phyloP scores from a whole-genome alignment of 2,113 vertebrate genomes.

The Prionailurus bengalensis region DNA sequence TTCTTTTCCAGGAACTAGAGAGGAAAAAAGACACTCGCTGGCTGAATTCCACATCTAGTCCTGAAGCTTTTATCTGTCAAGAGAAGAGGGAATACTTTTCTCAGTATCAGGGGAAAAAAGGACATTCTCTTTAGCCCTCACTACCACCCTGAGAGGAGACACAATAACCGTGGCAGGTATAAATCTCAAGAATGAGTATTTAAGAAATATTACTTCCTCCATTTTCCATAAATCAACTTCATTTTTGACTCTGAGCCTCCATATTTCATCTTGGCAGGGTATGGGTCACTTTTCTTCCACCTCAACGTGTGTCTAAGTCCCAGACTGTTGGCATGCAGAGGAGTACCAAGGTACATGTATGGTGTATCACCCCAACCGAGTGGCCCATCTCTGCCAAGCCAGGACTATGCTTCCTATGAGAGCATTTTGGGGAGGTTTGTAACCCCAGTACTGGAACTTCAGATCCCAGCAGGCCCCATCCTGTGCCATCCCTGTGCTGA shows the following conservation, averaged over 20 bases:
- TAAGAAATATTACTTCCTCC: background rate
- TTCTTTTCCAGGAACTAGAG: conserved; percentile 45
- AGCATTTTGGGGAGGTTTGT: background rate
- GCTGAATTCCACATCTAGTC: conserved; percentile 30
- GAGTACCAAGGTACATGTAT: background rate
- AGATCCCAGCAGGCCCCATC: background rate
- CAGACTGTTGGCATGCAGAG: too few relatives aligned
- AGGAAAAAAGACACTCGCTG: conserved; percentile 58
- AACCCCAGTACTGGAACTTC: background rate
- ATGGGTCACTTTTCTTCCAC: background rate
- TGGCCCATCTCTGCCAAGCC: fast-evolving
- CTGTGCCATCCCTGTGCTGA: background rate
- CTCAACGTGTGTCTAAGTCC: background rate
- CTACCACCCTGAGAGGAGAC: background rate
- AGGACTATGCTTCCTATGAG: background rate
- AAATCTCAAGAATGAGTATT: background rate
- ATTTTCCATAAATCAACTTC: background rate
- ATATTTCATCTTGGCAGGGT: background rate
- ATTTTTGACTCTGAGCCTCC: background rate
- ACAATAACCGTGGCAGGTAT: background rate
- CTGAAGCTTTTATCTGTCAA: conserved; percentile 5
- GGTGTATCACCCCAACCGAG: fast-evolving
- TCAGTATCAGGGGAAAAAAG: background rate
- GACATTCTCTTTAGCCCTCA: background rate
- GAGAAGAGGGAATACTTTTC: background rate